These are phyloP conservation scores for Nycticebus coucang DNA, from an alignment of 2,113 vertebrate species.

Conservation along the genomic window DNA sequence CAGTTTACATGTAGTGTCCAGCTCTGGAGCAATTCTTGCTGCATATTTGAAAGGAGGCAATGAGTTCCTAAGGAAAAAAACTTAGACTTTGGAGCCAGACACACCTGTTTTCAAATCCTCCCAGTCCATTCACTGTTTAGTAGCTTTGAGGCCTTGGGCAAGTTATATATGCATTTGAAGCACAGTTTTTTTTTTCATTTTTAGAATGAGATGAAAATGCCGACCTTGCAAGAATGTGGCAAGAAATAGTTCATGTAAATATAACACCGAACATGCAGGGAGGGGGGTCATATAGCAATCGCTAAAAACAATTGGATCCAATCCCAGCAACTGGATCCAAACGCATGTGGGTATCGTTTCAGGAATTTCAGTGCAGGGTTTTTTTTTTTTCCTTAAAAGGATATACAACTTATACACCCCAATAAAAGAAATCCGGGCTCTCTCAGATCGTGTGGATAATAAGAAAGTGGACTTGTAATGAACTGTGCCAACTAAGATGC, in stretches of 20 bases:
- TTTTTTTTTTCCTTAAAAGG: conserved; percentile 21
- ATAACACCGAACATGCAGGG: not conserved
- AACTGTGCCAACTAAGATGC: not conserved
- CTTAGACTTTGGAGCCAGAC: not conserved
- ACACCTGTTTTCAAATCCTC: conserved; percentile 18
- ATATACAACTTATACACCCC: not conserved
- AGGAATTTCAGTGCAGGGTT: not conserved
- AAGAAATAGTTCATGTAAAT: conserved; percentile 23
- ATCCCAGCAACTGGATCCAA: not conserved
- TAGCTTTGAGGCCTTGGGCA: not conserved
- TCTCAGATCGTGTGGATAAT: conserved; percentile 26
- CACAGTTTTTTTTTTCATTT: not conserved
- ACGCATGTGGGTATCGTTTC: not conserved
- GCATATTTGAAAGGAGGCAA: conserved; percentile 14
- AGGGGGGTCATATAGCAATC: not conserved
- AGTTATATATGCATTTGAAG: not conserved
- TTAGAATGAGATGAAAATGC: conserved; percentile 3
- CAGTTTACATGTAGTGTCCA: not conserved
- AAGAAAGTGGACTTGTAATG: conserved; percentile 37
- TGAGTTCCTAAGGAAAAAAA: not conserved
- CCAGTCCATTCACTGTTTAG: not conserved
- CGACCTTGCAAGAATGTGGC: not conserved
- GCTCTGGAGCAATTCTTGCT: not conserved
- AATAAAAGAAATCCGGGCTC: conserved; percentile 1
- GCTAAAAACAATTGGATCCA: not conserved